Base-by-base conservation (phyloP, 2,888 invertebrate species). In the Fragum fragum region DNA sequence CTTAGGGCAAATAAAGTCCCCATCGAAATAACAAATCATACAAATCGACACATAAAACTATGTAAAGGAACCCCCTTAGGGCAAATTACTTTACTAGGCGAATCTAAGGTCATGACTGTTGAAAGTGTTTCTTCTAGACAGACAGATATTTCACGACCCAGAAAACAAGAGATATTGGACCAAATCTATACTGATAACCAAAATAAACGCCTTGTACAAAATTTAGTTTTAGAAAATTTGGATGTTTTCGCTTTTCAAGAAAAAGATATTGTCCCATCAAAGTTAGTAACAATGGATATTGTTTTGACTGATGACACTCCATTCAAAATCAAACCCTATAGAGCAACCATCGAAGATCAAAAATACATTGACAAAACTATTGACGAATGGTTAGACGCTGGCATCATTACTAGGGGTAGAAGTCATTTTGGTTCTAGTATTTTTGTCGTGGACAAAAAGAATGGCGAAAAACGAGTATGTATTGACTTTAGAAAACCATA, bases 201-300 rank as follows among this genome's bases (percentile, higher is more conserved):
- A 57, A 23, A 72, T 29, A 55, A 29, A 39, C n/a, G 6, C 9
- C 5, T 57, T 6, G 39, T 72, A 32, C 16, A 36, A 26, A 36
- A 55, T 36, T 39, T 72, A 57, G 72, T 72, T 16, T 59, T 72
- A 26, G 26, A 55, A 23, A 71, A 72, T 23, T 3, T 39, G 32
- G 72, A 72, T 72, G 55, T 72, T 57, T 72, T 72, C 53, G 70
- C 70, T 9, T 70, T 70, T 70, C 26, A 70, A 29, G 70, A 70
- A 23, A 28, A n/a, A 23, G 72, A 72, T 11, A 23, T 72, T 21
- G 36, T 21, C 7, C 29, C 32, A 5, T 28, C 32, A 42, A 23
- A 32, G 5, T 32, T 72, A 23, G 39, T 57, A 14, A 23, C 21
- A 28, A 55, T 36, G 59, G 53, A 72, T 32, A 72, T 72, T 26